These are phyloP conservation scores for Lithophane leautieri DNA, from an alignment of 2,888 invertebrate species.

Conservation along the genomic window DNA sequence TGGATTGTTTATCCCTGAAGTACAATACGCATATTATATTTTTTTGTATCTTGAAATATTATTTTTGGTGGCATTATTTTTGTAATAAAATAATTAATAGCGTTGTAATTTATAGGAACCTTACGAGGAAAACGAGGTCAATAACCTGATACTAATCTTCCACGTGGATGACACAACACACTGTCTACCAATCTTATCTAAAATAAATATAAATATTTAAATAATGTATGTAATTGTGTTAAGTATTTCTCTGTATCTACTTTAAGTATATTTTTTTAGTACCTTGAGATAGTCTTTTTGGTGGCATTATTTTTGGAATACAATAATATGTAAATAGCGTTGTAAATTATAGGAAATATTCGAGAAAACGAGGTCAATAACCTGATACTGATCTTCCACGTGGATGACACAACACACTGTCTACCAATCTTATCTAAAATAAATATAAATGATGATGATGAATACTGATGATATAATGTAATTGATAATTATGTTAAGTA, in stretches of 20 bases:
- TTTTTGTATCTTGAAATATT: constrained; percentile 34
- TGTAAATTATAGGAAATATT: constrained; percentile 51
- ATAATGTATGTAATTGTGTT: constrained; percentile 59
- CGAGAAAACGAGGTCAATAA: constrained; percentile 65
- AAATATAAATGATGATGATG: constrained; percentile 33
- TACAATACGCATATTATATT: constrained; percentile 58
- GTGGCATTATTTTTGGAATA: constrained; percentile 57
- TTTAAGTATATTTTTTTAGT: constrained; percentile 12
- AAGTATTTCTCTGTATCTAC: constrained; percentile 52
- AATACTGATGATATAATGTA: background rate
- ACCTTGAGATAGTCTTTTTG: constrained; percentile 33
- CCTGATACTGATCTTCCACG: constrained; percentile 70
- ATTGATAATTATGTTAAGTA: background rate
- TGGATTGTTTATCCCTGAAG: constrained; percentile 50
- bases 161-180: constrained; percentile 69
- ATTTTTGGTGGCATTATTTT: constrained; percentile 56
- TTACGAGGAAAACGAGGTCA: constrained; percentile 61
- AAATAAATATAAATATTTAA: constrained; percentile 34
- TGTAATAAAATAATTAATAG: constrained; percentile 42
- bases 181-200: constrained; percentile 70
- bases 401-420: constrained; percentile 63
- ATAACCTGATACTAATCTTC: constrained; percentile 68
- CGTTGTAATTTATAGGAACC: constrained; percentile 46
- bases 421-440: constrained; percentile 70
- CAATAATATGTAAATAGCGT: constrained; percentile 31